Evolutionary conservation across 2,888 invertebrate species (phyloP), one percentile per base, ranked within the genome.

Genomic region (Furcula furcula): DNA sequence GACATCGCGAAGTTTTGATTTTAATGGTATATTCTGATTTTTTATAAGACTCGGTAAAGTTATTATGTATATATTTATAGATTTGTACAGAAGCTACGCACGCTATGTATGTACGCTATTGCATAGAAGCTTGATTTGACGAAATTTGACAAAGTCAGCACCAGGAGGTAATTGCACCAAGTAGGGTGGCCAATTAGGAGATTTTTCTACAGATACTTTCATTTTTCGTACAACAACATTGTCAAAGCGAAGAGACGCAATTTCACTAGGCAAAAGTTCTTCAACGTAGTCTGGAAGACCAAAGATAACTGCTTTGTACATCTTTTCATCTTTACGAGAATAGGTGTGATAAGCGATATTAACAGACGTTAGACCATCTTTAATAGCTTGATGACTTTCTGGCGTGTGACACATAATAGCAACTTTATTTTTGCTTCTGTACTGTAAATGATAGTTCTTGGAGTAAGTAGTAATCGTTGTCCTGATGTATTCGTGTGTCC

Each of bases 401-500:
- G 32, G 3, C 0, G 31, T 14, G 15, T 40, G 29, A 13, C 37
- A 40, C 6, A 29, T 13, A 0, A 44, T 29, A 20, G 28, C 29
- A 1, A 39, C 22, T 21, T 15, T 34, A n/a, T 34, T 34, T 2
- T 34, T 36, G 4, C 36, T 21, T 31, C 13, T 39, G 7, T 39
- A 44, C 9, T 34, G 34, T 1, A 44, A 16, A 12, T 44, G 34
- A 13, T 27, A 40, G 3, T 7, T 27, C 12, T 36, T 39, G 2
- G 23, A 12, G 15, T 34, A 34, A 2, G 5, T 25, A 4, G 7
- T 4, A 3, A 44, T 23, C 1, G 15, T 1, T 1, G 21, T 25
- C 12, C 28, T 36, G n/a, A 44, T 32, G 7, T 21, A 15, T 11
- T 40, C 34, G 21, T 39, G 43, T 2, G 33, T 36, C 37, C 37